Evolutionary conservation across 1,140 invertebrate species (phyloP), one percentile per base, ranked within the genome.

Genomic region (Drosophila leontia): DNA sequence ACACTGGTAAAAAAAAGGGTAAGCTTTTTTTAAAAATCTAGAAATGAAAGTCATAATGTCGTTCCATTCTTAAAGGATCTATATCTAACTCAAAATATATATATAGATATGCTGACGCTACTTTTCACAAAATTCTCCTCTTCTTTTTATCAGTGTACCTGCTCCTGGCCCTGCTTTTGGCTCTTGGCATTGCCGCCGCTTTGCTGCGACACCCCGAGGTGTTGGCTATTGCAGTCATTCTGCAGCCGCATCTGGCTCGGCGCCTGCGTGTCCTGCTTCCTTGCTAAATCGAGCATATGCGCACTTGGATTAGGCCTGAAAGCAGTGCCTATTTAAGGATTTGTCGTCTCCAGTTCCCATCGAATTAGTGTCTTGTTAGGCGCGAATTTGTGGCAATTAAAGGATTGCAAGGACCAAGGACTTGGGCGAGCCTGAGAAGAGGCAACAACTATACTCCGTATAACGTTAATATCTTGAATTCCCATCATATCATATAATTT

Each of bases 191-290:
- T 90, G 75, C 51, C 51, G 72, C 79, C 88, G 83, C 71, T 91
- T 91, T 60, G 80, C 69, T 60, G 59, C 70, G 86, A 92, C 91
- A 92, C 91, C 91, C 91, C 78, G 77, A 92, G 91, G 91, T 92
- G 91, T 92, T 87, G 76, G 82, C 78, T 75, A 50, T 78, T 41
- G 74, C 72, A 91, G 86, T 91, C 91, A 85, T 53, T 77, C 60
- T 9, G 3, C 32, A 17, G 17, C 29, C 23, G 26, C 37, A 34
- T 41, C 50, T 19, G 29, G 45, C 47, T 29, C 47, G 34, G 58
- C 63, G 58, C 59, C 59, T 63, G 26, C 60, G 60, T 39, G 29
- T 44, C 53, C 37, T 59, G 44, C 58, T 23, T 56, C 35, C 53
- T 26, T 42, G 53, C 29, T 29, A 63, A 85, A 82, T 82, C 62